Percentiles rank a stretch among this genome's conserved stretches.
These are phyloP conservation scores for Ormyrus rosae DNA, from an alignment of 2,888 invertebrate genomes.

Conservation along the genomic window DNA sequence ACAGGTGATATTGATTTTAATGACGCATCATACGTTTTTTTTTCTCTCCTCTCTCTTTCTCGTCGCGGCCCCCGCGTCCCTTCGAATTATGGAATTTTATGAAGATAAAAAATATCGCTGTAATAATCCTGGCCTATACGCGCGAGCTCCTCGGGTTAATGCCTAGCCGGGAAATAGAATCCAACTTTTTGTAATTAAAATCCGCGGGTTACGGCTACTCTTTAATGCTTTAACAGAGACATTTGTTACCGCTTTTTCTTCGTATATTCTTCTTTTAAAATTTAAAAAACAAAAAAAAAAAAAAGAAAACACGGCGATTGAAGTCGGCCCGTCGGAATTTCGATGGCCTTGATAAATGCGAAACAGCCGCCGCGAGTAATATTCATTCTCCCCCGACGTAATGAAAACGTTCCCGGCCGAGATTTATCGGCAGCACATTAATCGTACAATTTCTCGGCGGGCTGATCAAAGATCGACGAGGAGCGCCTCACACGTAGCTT, in stretches of 20 bases:
- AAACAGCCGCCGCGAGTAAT: no score
- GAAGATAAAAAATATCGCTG: constrained; percentile 24
- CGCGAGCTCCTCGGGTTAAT: not conserved
- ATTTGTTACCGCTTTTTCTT: no score
- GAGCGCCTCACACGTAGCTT: not conserved
- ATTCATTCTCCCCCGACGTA: not conserved
- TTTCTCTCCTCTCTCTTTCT: not conserved
- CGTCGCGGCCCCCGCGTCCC: not conserved
- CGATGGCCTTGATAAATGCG: no score
- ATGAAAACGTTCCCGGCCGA: constrained; percentile 12
- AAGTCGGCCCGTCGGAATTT: no score
- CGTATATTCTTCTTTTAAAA: no score
- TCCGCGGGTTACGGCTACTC: no score
- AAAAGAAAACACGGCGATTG: no score
- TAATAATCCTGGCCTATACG: not conserved
- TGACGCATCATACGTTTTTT: constrained; percentile 18
- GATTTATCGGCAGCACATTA: constrained; percentile 50
- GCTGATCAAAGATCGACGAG: constrained; percentile 50
- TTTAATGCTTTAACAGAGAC: no score
- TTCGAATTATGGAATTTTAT: constrained; percentile 10
- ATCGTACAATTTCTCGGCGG: constrained; percentile 44
- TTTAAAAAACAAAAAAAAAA: no score
- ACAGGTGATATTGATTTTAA: constrained; percentile 56
- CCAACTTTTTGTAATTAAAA: no score
- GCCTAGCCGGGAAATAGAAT: not conserved